Evolutionary conservation across 2,113 vertebrate genomes (phyloP).

Genomic region (Eidolon helvum): DNA sequence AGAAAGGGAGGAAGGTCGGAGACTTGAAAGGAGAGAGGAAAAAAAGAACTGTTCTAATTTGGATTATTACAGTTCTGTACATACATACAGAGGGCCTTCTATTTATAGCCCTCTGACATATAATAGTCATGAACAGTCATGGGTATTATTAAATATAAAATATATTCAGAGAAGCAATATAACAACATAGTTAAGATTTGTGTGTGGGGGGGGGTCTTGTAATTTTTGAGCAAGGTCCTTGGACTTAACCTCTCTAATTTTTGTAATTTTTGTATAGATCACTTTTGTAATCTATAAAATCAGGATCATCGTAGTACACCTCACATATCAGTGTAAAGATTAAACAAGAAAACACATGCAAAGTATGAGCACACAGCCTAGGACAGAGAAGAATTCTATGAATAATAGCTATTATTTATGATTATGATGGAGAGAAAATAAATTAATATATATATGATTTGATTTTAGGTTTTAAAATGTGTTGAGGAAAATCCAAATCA

Average conservation of each 20-base stretch:
- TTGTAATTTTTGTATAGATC: no score
- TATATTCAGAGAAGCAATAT: not conserved
- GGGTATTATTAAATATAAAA: not conserved
- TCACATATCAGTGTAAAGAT: not conserved
- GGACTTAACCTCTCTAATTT: conserved; percentile 1
- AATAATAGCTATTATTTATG: not conserved
- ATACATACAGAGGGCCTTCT: not conserved
- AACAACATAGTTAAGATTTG: not conserved
- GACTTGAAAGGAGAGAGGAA: not conserved
- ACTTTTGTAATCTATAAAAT: not conserved
- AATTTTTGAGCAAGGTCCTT: not conserved
- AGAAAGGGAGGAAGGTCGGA: not conserved
- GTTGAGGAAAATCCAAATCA: not conserved
- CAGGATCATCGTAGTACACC: not conserved
- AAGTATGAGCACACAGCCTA: not conserved
- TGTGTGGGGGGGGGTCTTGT: not conserved
- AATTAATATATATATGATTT: not conserved
- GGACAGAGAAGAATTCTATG: not conserved
- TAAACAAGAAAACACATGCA: conserved; percentile 11
- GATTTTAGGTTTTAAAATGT: conserved; percentile 1
- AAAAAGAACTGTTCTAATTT: not conserved
- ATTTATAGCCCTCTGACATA: not conserved
- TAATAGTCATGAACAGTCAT: not conserved
- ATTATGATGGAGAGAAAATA: not conserved
- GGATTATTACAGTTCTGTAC: not conserved